Conservation (phyloP, 2,888 invertebrate species). For the Bembecia ichneumoniformis region DNA sequence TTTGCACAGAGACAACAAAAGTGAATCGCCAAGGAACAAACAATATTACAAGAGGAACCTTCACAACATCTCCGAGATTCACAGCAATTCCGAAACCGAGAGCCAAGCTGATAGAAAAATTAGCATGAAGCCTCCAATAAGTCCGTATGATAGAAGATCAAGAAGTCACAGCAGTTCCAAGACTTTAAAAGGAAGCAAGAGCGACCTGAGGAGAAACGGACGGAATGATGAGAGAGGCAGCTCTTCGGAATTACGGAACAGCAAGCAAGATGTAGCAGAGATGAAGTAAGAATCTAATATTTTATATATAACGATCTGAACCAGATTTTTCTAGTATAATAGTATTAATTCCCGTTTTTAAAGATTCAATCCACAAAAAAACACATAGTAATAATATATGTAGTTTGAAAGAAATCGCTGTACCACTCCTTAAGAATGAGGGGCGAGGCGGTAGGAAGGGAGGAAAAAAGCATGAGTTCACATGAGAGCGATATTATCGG, state of each 20-base stretch:
- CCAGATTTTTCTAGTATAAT: no score
- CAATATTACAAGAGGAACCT: constrained; percentile 62
- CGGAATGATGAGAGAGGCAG: constrained; percentile 26
- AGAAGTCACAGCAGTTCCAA: constrained; percentile 65
- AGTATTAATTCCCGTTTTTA: no score
- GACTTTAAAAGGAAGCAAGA: constrained; percentile 42
- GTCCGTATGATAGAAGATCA: constrained; percentile 52
- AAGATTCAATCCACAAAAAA: no score
- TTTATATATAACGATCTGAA: no score
- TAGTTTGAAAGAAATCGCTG: no score
- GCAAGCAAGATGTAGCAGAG: constrained; percentile 53
- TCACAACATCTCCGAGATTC: constrained; percentile 72
- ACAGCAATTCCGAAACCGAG: constrained; percentile 57
- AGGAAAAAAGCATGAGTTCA: no score
- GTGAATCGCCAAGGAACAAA: constrained; percentile 41
- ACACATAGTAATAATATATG: no score
- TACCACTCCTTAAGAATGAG: no score
- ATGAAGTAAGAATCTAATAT: constrained; percentile 37
- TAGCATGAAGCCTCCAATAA: constrained; percentile 53
- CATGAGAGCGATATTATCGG: no score
- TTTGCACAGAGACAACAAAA: constrained; percentile 43
- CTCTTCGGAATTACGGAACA: constrained; percentile 47
- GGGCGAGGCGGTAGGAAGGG: no score
- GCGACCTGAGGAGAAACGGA: constrained; percentile 30
- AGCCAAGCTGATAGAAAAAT: constrained; percentile 43